Evolutionary conservation across 2,888 invertebrate species (phyloP), one percentile per base, ranked within the genome.

Genomic region (Macrosoma leucophasiata): DNA sequence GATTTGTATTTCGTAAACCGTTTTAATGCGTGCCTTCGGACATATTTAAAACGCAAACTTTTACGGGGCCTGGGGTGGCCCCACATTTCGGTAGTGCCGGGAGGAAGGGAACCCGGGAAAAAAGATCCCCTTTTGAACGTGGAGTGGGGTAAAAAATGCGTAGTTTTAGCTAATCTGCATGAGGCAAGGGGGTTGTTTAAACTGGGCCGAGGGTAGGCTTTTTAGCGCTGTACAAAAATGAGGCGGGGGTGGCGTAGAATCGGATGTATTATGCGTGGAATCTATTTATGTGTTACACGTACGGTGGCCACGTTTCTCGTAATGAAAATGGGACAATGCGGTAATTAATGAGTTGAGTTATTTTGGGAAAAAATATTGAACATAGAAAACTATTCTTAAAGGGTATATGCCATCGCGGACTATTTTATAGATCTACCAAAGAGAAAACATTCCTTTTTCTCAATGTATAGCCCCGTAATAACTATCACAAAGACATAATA

Each of bases 151-250:
- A 85, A 87, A 87, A 87, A 87, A 87, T 86, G 86, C 87, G 87
- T 87, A 87, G 87, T 87, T 87, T 87, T 87, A 87, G 86, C 87
- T 87, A 87, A 87, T 87, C 87, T 86, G 84, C 86, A 85, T 85
- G 78, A 64, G 60, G 52, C 63, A 60, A 53, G 54, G 60, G 62
- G 61, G 62, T 55, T 68, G 56, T 71, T 74, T 73, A 72, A 74
- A 74, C 61, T 62, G 62, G 65, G 58, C 46, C 55, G 56, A 51
- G 60, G 72, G 73, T 60, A 79, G 79, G 78, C 75, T 76, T 81
- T 82, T 82, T 81, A 81, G 79, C 81, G 76, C 66, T 69, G 78
- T 74, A 76, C 77, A 78, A 79, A 79, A 81, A 79, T 78, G 76
- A 68, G 62, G 58, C 48, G 55, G 50, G 52, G 50, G 63, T 63